These are phyloP conservation scores for Patiria miniata DNA, from an alignment of 35 echinoderm and acorn worm species.

Conservation along the genomic window DNA sequence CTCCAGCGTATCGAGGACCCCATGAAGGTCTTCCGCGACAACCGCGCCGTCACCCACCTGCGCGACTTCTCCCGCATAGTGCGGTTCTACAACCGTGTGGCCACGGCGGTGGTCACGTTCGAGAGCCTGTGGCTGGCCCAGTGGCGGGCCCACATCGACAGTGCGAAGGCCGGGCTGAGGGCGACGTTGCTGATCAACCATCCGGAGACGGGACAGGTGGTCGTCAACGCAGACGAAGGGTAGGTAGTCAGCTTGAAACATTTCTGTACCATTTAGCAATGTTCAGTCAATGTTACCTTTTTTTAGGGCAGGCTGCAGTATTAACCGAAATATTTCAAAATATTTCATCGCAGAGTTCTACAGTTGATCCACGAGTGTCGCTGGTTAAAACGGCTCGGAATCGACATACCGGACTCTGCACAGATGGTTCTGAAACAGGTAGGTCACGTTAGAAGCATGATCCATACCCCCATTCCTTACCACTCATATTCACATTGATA, in stretches of 20 bases:
- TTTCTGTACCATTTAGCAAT: neutral
- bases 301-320: no score
- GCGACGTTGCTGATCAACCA: slow-evolving; percentile 74
- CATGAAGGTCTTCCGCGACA: slow-evolving; percentile 93
- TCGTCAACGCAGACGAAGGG: slow-evolving; percentile 99
- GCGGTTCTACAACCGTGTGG: slow-evolving; percentile 95
- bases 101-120: slow-evolving; percentile 89
- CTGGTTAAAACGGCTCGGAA: slow-evolving; percentile 86
- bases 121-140: slow-evolving; percentile 91
- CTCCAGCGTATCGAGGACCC: slow-evolving; percentile 95
- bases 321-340: no score
- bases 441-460: slow-evolving; percentile 64
- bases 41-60: slow-evolving; percentile 72
- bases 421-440: slow-evolving; percentile 89
- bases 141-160: slow-evolving; percentile 89
- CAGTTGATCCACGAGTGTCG: slow-evolving; percentile 97
- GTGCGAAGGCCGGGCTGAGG: slow-evolving; percentile 80
- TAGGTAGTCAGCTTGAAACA: slow-evolving; percentile 10
- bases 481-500: no score
- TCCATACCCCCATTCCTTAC: neutral
- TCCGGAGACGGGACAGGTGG: slow-evolving; percentile 75
- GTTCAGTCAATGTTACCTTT: no score
- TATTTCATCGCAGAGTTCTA: slow-evolving; percentile 70
- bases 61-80: slow-evolving; percentile 90
- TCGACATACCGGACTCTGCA: slow-evolving; percentile 85